Percentiles rank a stretch among this genome's conserved stretches.
phyloP scores from a whole-genome alignment of 2,888 invertebrate genomes.

The Pilophorus perplexus region DNA sequence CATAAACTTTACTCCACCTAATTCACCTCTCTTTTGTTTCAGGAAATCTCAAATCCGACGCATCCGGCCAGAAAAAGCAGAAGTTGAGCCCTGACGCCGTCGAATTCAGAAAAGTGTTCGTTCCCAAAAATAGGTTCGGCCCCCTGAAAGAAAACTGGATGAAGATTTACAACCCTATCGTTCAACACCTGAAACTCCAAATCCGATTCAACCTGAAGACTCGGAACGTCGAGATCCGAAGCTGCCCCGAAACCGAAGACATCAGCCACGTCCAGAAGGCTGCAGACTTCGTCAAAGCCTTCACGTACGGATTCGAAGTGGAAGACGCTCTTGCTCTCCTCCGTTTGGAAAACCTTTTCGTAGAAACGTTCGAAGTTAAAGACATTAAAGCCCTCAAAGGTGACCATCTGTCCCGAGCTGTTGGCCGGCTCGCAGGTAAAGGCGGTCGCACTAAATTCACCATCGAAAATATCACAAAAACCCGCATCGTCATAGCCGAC shows the following conservation, averaged over 20 bases:
- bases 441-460: slow-evolving; percentile 96
- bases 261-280: slow-evolving; percentile 92
- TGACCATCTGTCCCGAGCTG: slow-evolving; percentile 91
- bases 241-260: slow-evolving; percentile 70
- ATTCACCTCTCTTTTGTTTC: no score
- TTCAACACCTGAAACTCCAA: slow-evolving; percentile 91
- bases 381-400: slow-evolving; percentile 94
- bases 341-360: slow-evolving; percentile 91
- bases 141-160: slow-evolving; percentile 96
- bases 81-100: slow-evolving; percentile 51
- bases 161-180: slow-evolving; percentile 93
- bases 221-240: slow-evolving; percentile 82
- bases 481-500: slow-evolving; percentile 94
- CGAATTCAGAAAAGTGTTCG: slow-evolving; percentile 71
- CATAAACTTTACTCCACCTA: no score
- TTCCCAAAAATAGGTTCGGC: slow-evolving; percentile 87
- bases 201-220: slow-evolving; percentile 90
- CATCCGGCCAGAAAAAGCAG: slow-evolving; percentile 56
- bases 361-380: slow-evolving; percentile 95
- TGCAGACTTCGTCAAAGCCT: slow-evolving; percentile 96
- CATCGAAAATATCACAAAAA: slow-evolving; percentile 98
- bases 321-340: slow-evolving; percentile 94
- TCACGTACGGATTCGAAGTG: slow-evolving; percentile 92
- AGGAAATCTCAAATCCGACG: slow-evolving; percentile 53
- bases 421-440: slow-evolving; percentile 97